A percentile compares a stretch with the other conserved stretches of the same genome.
Conservation (phyloP, 2,797 vertebrate genomes). For the Poecilia gillii region DNA sequence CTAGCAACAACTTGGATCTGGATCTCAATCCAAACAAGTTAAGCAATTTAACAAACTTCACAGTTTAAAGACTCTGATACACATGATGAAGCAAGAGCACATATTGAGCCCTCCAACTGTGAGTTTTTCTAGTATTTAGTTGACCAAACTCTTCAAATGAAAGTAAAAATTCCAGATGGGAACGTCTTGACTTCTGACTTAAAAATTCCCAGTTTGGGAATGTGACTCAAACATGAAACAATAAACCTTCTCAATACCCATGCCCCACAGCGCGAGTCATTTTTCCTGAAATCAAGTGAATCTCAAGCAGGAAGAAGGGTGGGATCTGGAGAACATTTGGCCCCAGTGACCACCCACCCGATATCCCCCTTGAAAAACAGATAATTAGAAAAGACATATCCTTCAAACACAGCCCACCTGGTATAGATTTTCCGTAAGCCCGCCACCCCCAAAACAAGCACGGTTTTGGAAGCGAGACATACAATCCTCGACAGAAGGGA, state of each 20-base stretch:
- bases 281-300: slow-evolving; percentile 17
- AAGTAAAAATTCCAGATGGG: not conserved
- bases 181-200: not conserved
- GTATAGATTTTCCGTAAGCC: slow-evolving; percentile 72
- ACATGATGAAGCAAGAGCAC: not conserved
- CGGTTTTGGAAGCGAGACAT: slow-evolving; percentile 44
- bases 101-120: not conserved
- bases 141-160: not conserved
- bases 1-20: not conserved
- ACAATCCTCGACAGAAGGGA: slow-evolving; percentile 56
- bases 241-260: not conserved
- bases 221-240: not conserved
- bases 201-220: not conserved
- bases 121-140: not conserved
- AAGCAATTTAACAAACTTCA: not conserved
- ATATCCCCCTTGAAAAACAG: slow-evolving; percentile 60
- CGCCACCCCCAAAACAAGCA: slow-evolving; percentile 52
- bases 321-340: slow-evolving; percentile 47
- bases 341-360: slow-evolving; percentile 39
- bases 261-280: not conserved
- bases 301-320: slow-evolving; percentile 11
- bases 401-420: slow-evolving; percentile 76
- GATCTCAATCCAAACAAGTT: not conserved
- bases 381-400: slow-evolving; percentile 73
- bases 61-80: not conserved